Base-by-base conservation (phyloP, 2,888 invertebrate species). In the Epistrophella euchroma region DNA sequence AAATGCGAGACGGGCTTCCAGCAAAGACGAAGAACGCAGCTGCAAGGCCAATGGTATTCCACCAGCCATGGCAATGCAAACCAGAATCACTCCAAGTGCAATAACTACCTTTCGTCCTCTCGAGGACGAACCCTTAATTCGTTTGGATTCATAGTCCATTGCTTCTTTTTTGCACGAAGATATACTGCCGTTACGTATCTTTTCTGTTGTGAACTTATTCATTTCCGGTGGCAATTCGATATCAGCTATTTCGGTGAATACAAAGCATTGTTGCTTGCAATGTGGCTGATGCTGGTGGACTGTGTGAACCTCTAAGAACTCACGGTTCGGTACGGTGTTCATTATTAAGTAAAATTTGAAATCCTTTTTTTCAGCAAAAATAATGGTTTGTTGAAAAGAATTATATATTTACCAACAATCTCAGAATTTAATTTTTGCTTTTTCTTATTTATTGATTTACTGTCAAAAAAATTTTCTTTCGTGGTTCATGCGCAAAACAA, bases 1-100 rank as follows among this genome's bases (percentile, higher is more conserved):
- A 58, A 94, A 94, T 55, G 94, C 92, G 52, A 94, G 90, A 13
- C 94, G 92, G 0, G 94, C 94, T 89, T 94, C 94, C 60, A 94
- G 89, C 62, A 94, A 90, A 35, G 94, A 94, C 0, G 94, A 94
- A 52, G 94, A 93, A 19, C 94, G 91, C 55, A 94, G 89, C 88
- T 94, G 94, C 22, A 94, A 89, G 2, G 94, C 94, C 75, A 94
- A 88, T 2, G 94, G 94, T 70, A 94, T 92, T 2, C 93, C 93
- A 0, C 92, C 92, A 19, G 92, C 92, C 90, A 92, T 90, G 5
- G 91, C 91, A 77, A 93, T 90, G 62, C 92, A 92, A 15, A 91
- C 89, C 2, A 92, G 70, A 45, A 92, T 89, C 4, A 92, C 88
- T 32, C 90, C 91, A 25, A 91, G 73, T 10, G 90, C 90, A 0